Conservation (phyloP, 2,888 invertebrate genomes). For the Cenopis cana region DNA sequence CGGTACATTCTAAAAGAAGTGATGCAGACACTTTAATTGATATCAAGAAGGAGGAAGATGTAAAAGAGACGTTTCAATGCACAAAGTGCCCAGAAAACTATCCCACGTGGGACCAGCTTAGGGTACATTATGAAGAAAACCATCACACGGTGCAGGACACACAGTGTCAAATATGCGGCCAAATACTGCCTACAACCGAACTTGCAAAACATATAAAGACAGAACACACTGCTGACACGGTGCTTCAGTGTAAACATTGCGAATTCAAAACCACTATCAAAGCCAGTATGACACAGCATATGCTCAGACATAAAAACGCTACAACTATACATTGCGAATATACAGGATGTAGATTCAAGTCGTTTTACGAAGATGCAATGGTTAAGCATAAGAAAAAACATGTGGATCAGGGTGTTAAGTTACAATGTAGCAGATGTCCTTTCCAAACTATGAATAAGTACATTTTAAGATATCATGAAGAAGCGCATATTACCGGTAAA, state of each 20-base stretch:
- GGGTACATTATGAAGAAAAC: conserved; percentile 67
- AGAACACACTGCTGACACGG: conserved; percentile 57
- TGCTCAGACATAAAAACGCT: conserved; percentile 73
- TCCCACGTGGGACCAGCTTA: conserved; percentile 65
- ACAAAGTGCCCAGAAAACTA: conserved; percentile 70
- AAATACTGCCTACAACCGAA: conserved; percentile 63
- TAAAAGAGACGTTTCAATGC: conserved; percentile 67
- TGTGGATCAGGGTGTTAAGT: conserved; percentile 67
- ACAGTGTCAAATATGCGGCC: conserved; percentile 76
- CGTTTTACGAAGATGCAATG: conserved; percentile 74
- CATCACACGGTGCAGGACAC: conserved; percentile 64
- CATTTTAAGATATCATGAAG: conserved; percentile 75
- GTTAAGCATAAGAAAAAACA: conserved; percentile 72
- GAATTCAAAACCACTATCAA: conserved; percentile 69
- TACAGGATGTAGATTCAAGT: conserved; percentile 70
- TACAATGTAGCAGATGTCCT: conserved; percentile 73
- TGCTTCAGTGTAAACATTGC: conserved; percentile 69
- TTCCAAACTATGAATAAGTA: conserved; percentile 81
- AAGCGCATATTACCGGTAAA: conserved; percentile 74
- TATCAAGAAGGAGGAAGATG: conserved; percentile 68
- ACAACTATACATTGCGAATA: conserved; percentile 69
- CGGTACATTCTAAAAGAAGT: conserved; percentile 54
- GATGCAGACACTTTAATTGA: conserved; percentile 48
- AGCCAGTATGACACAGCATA: conserved; percentile 74
- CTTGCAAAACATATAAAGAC: conserved; percentile 71